These are phyloP conservation scores for Drosophila rellima DNA, from an alignment of 2,888 invertebrate genomes.

Conservation along the genomic window DNA sequence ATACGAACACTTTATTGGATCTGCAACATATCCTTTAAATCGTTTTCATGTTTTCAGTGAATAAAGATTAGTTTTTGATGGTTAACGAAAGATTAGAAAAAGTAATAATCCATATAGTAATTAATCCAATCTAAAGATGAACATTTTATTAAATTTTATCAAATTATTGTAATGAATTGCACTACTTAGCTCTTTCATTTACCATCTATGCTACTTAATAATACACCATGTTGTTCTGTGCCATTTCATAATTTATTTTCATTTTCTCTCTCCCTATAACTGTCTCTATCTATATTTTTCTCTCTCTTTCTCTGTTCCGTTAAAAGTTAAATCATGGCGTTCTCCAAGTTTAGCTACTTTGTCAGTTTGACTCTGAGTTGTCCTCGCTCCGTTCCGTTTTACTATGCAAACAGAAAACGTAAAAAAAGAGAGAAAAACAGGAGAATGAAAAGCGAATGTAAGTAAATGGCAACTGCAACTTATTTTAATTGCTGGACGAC, in stretches of 20 bases:
- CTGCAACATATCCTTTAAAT: too few relatives aligned
- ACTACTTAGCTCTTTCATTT: too few relatives aligned
- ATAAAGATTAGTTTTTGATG: too few relatives aligned
- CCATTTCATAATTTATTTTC: conserved; percentile 53
- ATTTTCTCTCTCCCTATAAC: neutral
- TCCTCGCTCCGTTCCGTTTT: conserved; percentile 31
- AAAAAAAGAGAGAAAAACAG: conserved; percentile 9
- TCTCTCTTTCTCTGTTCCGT: neutral
- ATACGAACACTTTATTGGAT: too few relatives aligned
- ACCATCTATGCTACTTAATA: conserved; percentile 48
- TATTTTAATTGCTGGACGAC: conserved; percentile 72
- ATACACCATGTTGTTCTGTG: conserved; percentile 37
- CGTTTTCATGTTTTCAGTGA: too few relatives aligned
- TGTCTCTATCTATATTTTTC: neutral
- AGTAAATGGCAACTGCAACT: conserved; percentile 66
- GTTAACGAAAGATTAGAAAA: too few relatives aligned
- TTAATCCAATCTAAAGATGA: too few relatives aligned
- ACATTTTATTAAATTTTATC: too few relatives aligned
- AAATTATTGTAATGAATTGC: too few relatives aligned
- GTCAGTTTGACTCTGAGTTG: conserved; percentile 38
- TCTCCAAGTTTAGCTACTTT: conserved; percentile 35
- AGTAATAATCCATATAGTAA: too few relatives aligned
- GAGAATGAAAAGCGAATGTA: conserved; percentile 30
- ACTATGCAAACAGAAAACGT: conserved; percentile 53
- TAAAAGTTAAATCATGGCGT: conserved; percentile 15